Conservation (phyloP, 2,888 invertebrate genomes). For the Subacronicta megacephala region DNA sequence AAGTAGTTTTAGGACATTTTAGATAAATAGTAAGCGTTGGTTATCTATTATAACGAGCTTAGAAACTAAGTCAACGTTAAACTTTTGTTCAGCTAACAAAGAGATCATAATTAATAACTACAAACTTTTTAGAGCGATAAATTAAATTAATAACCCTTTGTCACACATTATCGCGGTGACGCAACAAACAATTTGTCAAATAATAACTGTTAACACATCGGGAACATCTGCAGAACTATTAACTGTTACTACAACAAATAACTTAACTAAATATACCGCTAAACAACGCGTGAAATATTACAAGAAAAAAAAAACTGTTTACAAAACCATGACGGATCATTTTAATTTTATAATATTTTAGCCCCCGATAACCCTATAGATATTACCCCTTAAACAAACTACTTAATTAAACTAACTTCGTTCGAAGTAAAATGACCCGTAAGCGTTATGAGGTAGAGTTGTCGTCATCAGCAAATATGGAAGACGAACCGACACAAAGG, state of each 20-base stretch:
- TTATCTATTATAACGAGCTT: no score
- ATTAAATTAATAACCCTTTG: conserved; percentile 58
- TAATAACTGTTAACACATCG: conserved; percentile 55
- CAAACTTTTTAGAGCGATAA: conserved; percentile 51
- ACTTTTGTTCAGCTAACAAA: conserved; percentile 28
- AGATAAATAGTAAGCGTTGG: no score
- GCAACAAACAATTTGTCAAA: conserved; percentile 72
- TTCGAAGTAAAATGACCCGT: conserved; percentile 17
- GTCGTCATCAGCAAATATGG: conserved; percentile 44
- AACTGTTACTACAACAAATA: conserved; percentile 52
- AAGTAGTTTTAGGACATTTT: no score
- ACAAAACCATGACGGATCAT: conserved; percentile 80
- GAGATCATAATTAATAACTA: conserved; percentile 38
- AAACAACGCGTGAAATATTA: conserved; percentile 85
- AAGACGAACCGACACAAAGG: conserved; percentile 52
- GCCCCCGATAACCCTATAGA: conserved; percentile 74
- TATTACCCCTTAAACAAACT: conserved; percentile 42
- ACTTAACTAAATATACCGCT: conserved; percentile 75
- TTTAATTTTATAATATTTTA: conserved; percentile 74
- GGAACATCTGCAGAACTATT: conserved; percentile 69
- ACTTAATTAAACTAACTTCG: not conserved
- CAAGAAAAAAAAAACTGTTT: conserved; percentile 77
- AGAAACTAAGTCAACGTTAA: not conserved
- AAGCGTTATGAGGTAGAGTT: not conserved
- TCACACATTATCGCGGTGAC: conserved; percentile 43